Percentiles rank a stretch among this genome's conserved stretches.
Evolutionary conservation across 1,140 invertebrate genomes (phyloP).

Genomic region (Notospermus geniculatus): DNA sequence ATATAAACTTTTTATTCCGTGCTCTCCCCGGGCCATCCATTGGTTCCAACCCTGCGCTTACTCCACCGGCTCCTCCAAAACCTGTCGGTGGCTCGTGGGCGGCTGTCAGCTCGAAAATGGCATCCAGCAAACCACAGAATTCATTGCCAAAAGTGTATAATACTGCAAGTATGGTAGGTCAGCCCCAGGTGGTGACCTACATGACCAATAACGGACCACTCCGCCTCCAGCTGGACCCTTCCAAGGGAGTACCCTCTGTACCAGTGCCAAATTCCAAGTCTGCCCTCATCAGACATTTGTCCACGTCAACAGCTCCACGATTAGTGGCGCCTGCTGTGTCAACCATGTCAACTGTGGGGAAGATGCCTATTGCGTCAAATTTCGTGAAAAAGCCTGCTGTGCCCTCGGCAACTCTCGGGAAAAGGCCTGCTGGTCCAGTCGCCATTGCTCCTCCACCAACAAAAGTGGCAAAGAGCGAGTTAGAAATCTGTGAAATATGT

Average conservation of each 20-base stretch:
- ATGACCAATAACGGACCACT: constrained; percentile 2
- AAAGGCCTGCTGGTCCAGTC: constrained; percentile 1
- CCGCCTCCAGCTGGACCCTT: too few relatives aligned
- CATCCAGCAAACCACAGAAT: too few relatives aligned
- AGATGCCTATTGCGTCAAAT: background rate
- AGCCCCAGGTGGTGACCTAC: background rate
- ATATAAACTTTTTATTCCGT: constrained; percentile 39
- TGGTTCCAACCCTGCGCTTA: too few relatives aligned
- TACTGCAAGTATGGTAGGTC: too few relatives aligned
- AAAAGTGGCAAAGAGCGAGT: constrained; percentile 24
- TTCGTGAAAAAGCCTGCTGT: background rate
- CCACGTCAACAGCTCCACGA: background rate
- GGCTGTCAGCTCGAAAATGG: too few relatives aligned
- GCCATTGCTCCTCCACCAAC: constrained; percentile 13
- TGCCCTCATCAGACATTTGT: too few relatives aligned
- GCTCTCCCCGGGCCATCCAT: constrained; percentile 41
- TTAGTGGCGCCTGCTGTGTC: background rate
- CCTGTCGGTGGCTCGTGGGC: too few relatives aligned
- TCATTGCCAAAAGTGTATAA: too few relatives aligned
- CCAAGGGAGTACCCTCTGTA: too few relatives aligned
- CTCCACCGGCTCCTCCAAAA: too few relatives aligned
- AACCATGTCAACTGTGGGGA: background rate
- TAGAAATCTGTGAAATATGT: constrained; percentile 54
- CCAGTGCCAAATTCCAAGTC: too few relatives aligned
- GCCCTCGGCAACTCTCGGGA: too few relatives aligned